phyloP scores from a whole-genome alignment of 2,113 vertebrate species.

The Neotragus moschatus region DNA sequence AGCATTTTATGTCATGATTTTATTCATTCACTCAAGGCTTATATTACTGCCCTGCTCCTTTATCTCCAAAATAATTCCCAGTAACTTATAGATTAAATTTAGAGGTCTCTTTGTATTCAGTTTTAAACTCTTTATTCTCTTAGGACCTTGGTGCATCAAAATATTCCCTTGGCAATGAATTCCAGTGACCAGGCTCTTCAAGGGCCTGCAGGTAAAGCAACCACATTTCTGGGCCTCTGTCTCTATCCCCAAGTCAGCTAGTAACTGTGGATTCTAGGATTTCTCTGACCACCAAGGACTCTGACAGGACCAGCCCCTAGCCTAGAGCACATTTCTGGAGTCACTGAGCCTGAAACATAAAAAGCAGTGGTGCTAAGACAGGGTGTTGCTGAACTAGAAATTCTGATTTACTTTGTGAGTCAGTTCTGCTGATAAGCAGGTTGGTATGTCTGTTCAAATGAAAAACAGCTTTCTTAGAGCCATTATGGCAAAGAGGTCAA shows the following conservation, averaged over 20 bases:
- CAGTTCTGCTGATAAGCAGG: conserved; percentile 1
- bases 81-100: conserved; percentile 14
- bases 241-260: background rate
- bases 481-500: background rate
- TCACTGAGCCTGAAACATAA: conserved; percentile 2
- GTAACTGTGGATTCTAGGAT: background rate
- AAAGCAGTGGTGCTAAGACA: background rate
- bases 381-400: background rate
- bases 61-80: background rate
- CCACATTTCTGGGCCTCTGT: background rate
- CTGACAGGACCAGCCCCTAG: background rate
- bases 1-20: background rate
- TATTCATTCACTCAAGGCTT: conserved; percentile 19
- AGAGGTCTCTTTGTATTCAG: background rate
- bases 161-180: background rate
- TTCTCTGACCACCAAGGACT: background rate
- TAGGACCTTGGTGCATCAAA: background rate
- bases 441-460: background rate
- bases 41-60: background rate
- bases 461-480: background rate
- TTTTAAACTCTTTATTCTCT: background rate
- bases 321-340: background rate
- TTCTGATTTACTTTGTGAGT: background rate
- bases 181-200: background rate
- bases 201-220: background rate